phyloP scores from a whole-genome alignment of 2,113 vertebrate species.

The Phrynosoma blainvillii region DNA sequence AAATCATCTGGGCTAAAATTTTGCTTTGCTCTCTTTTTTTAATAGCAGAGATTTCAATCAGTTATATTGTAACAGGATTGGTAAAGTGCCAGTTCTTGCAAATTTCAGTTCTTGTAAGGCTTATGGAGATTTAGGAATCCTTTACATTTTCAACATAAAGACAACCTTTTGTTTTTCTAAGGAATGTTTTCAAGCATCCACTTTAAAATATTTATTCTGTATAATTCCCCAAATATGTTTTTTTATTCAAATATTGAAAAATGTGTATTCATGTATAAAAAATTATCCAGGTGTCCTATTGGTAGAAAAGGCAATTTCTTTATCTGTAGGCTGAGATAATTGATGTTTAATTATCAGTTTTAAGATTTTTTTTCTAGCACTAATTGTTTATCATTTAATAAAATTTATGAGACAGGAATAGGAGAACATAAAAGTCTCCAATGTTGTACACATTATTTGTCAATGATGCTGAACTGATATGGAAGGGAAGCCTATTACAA shows the following conservation, averaged over 20 bases:
- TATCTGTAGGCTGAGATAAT: neutral
- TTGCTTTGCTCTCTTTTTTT: neutral
- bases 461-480: neutral
- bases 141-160: neutral
- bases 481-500: neutral
- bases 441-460: neutral
- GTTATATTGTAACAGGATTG: slow-evolving; percentile 1
- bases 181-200: neutral
- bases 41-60: rapidly evolving
- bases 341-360: no score
- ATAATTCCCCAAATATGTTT: neutral
- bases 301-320: neutral
- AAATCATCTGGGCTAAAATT: slow-evolving; percentile 6
- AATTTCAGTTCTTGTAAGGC: neutral
- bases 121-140: neutral
- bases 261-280: neutral
- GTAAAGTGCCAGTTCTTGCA: neutral
- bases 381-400: neutral
- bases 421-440: neutral
- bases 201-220: neutral
- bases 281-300: neutral
- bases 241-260: neutral
- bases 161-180: neutral
- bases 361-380: neutral
- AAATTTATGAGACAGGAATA: neutral